Evolutionary conservation across 92 coral and sea anemone genomes (phyloP).

Genomic region (Phenganax subtilis): DNA sequence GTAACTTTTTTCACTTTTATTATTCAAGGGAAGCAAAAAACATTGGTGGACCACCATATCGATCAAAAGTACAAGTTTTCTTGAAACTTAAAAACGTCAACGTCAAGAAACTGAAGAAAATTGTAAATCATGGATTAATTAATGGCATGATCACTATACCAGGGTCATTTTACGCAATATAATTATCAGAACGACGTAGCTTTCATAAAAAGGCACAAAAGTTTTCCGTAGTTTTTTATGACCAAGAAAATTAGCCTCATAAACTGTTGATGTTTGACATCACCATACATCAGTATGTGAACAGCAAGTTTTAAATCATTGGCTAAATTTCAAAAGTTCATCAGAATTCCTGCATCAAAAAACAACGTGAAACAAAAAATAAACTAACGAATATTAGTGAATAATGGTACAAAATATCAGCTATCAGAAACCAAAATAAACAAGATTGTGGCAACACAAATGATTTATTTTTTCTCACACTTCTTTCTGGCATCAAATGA

Average conservation of each 20-base stretch:
- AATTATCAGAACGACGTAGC: background rate
- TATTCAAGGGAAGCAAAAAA: slow-evolving; percentile 25
- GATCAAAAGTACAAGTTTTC: slow-evolving; percentile 17
- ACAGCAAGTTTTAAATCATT: slow-evolving; percentile 4
- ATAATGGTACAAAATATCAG: background rate
- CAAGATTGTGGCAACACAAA: background rate
- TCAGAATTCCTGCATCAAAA: background rate
- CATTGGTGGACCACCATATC: slow-evolving; percentile 27
- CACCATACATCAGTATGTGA: slow-evolving; percentile 12
- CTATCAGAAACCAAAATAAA: background rate
- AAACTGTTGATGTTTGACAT: background rate
- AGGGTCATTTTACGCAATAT: slow-evolving; percentile 13
- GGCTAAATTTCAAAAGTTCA: background rate
- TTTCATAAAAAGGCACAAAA: background rate
- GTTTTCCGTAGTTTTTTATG: background rate
- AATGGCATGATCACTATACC: slow-evolving; percentile 32
- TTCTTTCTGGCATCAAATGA: background rate
- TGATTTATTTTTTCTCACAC: background rate
- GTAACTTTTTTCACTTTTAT: background rate
- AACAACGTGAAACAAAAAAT: background rate
- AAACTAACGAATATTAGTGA: background rate
- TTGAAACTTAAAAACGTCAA: slow-evolving; percentile 14
- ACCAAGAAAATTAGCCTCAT: background rate
- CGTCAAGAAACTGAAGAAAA: slow-evolving; percentile 13
- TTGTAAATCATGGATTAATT: slow-evolving; percentile 22